Evolutionary conservation across 2,113 vertebrate genomes (phyloP).

Genomic region (Pedionomus torquatus): DNA sequence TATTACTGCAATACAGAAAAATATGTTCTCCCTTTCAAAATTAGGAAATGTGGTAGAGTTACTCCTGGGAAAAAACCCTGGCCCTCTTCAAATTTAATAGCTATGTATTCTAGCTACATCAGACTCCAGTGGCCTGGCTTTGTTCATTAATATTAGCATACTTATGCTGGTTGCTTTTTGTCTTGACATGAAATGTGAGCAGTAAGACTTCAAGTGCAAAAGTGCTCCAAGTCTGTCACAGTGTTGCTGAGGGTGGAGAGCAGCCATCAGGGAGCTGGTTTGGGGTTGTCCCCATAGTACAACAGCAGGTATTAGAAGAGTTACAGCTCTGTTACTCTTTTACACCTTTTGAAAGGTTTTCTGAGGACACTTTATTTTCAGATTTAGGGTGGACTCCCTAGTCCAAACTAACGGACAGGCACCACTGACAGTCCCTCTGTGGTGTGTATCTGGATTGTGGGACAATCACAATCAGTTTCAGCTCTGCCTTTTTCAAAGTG

Average conservation of each 20-base stretch:
- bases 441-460: neutral
- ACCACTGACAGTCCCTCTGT: neutral
- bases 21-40: neutral
- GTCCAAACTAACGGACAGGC: neutral
- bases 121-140: neutral
- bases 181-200: neutral
- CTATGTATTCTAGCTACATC: neutral
- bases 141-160: neutral
- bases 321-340: neutral
- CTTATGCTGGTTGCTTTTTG: neutral
- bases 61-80: neutral
- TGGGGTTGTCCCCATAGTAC: neutral
- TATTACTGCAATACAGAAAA: neutral
- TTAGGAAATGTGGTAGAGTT: neutral
- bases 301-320: neutral
- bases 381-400: neutral
- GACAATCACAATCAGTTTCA: neutral
- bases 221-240: neutral
- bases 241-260: neutral
- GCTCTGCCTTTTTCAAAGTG: neutral
- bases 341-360: neutral
- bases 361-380: neutral
- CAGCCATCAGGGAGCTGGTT: neutral
- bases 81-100: neutral
- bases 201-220: neutral